A percentile compares a stretch with the other conserved stretches of the same genome.
Evolutionary conservation across 92 coral and sea anemone genomes (phyloP).

Genomic region (Palythoa heliodiscus): DNA sequence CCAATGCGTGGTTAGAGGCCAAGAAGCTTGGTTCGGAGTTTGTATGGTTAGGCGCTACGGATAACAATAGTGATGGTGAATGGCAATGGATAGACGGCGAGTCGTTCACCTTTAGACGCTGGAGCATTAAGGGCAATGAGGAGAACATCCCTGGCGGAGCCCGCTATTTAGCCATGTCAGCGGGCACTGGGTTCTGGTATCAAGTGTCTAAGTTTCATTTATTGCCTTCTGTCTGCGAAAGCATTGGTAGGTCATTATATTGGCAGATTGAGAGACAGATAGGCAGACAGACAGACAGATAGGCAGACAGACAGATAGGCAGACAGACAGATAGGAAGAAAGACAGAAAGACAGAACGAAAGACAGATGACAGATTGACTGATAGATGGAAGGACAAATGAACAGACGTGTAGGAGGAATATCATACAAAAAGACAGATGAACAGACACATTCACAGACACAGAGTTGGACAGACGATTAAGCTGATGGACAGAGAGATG

Average conservation of each 20-base stretch:
- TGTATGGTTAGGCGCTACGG: slow-evolving; percentile 25
- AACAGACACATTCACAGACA: no score
- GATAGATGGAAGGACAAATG: no score
- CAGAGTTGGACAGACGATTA: no score
- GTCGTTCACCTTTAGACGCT: not conserved
- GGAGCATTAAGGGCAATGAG: slow-evolving; percentile 4
- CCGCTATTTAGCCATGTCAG: slow-evolving; percentile 27
- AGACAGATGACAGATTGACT: no score
- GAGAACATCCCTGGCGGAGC: not conserved
- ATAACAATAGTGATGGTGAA: not conserved
- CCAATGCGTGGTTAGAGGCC: slow-evolving; percentile 6
- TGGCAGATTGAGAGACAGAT: not conserved
- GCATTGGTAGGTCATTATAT: not conserved
- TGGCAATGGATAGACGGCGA: slow-evolving; percentile 34
- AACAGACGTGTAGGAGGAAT: no score
- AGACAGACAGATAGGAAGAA: no score
- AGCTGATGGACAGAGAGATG: no score
- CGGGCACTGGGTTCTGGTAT: slow-evolving; percentile 44
- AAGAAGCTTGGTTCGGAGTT: slow-evolving; percentile 16
- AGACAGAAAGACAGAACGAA: no score
- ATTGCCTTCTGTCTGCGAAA: slow-evolving; percentile 34
- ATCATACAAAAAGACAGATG: no score
- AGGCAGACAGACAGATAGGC: no score
- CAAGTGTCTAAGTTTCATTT: slow-evolving; percentile 22
- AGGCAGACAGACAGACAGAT: not conserved